Conservation (phyloP, 2,797 vertebrate genomes). For the Enteromius fasciolatus region DNA sequence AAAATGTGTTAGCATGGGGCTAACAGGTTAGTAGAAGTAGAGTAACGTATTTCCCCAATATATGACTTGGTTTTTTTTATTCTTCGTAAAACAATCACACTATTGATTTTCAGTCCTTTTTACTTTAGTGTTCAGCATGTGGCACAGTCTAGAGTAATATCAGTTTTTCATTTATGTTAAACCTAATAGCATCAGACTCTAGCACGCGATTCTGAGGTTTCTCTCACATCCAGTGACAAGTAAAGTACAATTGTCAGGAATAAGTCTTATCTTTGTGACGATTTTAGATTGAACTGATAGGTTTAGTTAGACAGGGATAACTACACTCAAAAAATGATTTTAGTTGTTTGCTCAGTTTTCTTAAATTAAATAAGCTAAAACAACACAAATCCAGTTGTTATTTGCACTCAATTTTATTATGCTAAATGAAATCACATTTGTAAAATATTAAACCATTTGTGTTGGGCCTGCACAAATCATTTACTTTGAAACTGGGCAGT, state of each 20-base stretch:
- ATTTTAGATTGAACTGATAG: conserved; percentile 52
- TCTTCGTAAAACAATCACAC: not conserved
- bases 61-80: not conserved
- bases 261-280: conserved; percentile 63
- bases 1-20: too few species aligned
- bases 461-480: too few species aligned
- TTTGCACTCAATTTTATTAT: too few species aligned
- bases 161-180: conserved; percentile 36
- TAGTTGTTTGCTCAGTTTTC: too few species aligned
- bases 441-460: too few species aligned
- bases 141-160: conserved; percentile 31
- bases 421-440: too few species aligned
- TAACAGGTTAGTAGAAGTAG: not conserved
- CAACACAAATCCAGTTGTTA: too few species aligned
- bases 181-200: conserved; percentile 29
- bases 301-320: conserved; percentile 29
- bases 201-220: not conserved
- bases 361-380: too few species aligned
- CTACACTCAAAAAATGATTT: not conserved
- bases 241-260: conserved; percentile 34
- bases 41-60: not conserved
- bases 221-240: conserved; percentile 24
- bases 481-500: too few species aligned
- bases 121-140: not conserved
- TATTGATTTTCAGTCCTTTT: not conserved